phyloP scores from a whole-genome alignment of 2,888 invertebrate genomes.

The Arctia plantaginis region DNA sequence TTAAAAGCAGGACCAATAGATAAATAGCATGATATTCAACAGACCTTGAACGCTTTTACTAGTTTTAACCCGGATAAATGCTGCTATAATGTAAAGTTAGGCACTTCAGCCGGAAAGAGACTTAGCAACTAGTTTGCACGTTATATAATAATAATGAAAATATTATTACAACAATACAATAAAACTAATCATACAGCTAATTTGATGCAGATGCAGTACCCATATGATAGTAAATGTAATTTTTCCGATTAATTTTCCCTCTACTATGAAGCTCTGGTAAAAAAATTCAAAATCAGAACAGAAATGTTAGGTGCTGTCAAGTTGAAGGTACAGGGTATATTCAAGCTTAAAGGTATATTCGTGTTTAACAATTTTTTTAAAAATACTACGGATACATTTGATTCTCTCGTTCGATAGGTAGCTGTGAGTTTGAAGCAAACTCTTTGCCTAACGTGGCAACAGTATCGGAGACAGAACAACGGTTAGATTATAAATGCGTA shows the following conservation, averaged over 20 bases:
- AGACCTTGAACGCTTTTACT: constrained; percentile 54
- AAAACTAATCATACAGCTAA: not conserved
- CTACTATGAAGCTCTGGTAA: not conserved
- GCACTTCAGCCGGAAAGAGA: constrained; percentile 17
- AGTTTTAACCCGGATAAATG: constrained; percentile 67
- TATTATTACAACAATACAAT: not conserved
- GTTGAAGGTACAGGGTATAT: not conserved
- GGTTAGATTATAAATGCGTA: constrained; percentile 64
- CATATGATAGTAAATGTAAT: not conserved
- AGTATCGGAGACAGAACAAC: constrained; percentile 11
- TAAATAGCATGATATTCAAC: constrained; percentile 58
- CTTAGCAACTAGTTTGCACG: constrained; percentile 5
- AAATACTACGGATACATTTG: not conserved
- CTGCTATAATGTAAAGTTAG: constrained; percentile 49
- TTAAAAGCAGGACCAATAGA: constrained; percentile 42
- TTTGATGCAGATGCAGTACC: not conserved
- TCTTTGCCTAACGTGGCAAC: constrained; percentile 1
- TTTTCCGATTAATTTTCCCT: not conserved
- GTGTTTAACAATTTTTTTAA: not conserved
- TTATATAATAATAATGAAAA: not conserved
- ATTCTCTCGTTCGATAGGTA: not conserved
- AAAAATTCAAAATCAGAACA: not conserved
- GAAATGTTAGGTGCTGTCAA: not conserved
- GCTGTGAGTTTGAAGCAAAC: constrained; percentile 5
- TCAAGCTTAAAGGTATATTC: too few relatives aligned